Base-by-base conservation (phyloP, 2,797 vertebrate species). In the Coracias cyanogaster region DNA sequence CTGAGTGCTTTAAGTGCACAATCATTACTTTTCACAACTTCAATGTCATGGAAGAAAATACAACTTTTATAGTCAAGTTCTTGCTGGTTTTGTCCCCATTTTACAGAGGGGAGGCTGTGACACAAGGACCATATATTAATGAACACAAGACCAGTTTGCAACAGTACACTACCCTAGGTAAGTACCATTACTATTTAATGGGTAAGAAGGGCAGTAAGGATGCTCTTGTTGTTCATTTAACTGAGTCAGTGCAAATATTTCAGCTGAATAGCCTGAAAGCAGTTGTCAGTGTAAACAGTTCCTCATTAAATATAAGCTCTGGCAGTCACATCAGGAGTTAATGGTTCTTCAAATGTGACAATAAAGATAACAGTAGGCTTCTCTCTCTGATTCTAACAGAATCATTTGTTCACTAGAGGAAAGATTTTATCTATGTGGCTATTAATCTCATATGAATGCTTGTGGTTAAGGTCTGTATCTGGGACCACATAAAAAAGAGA, bases 261-360 rank as follows among this genome's bases (percentile, higher is more conserved):
- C 67, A 76, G 49, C 57, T 87, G 65, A 76, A 69, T 29, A 49
- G 4, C 26, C 37, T 86, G 62, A 81, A 88, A 45, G 54, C 20
- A 72, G 54, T 41, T 78, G 86, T 84, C 76, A 83, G 41, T 69
- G 57, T 72, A 94, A 95, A 89, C 55, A 73, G 66, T 62, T 91
- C 39, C 46, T 93, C 77, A 83, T 83, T 90, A 94, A 90, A 78
- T 76, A 60, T 28, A 69, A 90, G 35, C 61, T 66, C 61, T 83
- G 57, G 37, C 9, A 94, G 57, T 64, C 69, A 71, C 72, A 94
- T 58, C 61, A 78, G 72, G 88, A 89, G 73, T 92, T 95, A 95
- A 94, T 88, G n/a, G 17, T 45, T 93, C 87, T 94, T 94, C 69
- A 83, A 83, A 93, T 73, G 55, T 71, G 67, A 92, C 88, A 91